Conservation (phyloP, 2,113 vertebrate species). For the Petromus typicus region DNA sequence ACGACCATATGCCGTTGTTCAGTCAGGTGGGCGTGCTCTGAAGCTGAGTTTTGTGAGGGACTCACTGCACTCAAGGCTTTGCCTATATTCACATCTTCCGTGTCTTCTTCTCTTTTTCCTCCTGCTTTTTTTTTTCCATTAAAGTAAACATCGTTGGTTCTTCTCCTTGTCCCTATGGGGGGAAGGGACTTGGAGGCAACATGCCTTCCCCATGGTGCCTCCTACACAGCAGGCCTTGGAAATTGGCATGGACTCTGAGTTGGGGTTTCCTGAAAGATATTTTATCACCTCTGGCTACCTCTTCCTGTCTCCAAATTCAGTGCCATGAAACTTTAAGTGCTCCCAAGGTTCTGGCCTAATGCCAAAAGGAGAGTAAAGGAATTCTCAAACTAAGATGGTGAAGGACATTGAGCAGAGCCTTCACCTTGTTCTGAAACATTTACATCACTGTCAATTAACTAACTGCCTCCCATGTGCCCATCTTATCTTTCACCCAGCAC, state of each 20-base stretch:
- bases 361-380: constrained; percentile 45
- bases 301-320: constrained; percentile 72
- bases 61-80: not conserved
- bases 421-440: constrained; percentile 12
- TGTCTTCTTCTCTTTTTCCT: not conserved
- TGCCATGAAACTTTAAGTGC: constrained; percentile 28
- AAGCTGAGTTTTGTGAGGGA: not conserved
- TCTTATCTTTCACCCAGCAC: not conserved
- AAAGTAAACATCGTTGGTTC: constrained; percentile 20
- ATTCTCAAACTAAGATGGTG: constrained; percentile 46
- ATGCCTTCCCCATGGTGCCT: constrained; percentile 36
- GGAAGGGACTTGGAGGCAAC: constrained; percentile 17
- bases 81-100: not conserved
- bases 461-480: not conserved
- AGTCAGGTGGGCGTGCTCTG: not conserved
- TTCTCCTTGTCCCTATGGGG: not conserved
- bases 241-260: constrained; percentile 5
- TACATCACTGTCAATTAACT: not conserved
- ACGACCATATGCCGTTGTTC: constrained; percentile 20
- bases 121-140: constrained; percentile 32
- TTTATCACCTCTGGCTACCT: constrained; percentile 60
- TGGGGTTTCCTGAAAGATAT: constrained; percentile 74
- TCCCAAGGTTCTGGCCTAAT: constrained; percentile 41
- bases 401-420: not conserved
- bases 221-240: constrained; percentile 46